A percentile compares a stretch with the other conserved stretches of the same genome.
Conservation (phyloP, 2,888 invertebrate genomes). For the Nymphalis polychloros region DNA sequence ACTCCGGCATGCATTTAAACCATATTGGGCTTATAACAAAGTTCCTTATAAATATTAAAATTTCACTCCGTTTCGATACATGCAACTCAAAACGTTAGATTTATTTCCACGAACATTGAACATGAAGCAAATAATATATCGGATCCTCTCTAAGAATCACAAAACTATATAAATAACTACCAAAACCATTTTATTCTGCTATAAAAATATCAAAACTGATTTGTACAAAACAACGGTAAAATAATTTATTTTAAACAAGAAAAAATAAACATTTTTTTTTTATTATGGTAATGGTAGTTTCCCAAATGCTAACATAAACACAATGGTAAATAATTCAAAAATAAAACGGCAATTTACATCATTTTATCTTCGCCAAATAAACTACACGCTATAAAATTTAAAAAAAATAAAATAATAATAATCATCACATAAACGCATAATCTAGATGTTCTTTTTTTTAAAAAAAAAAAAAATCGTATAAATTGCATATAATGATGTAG, state of each 20-base stretch:
- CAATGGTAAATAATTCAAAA: slow-evolving; percentile 32
- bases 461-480: slow-evolving; percentile 11
- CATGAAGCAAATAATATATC: neutral
- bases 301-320: slow-evolving; percentile 39
- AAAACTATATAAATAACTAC: slow-evolving; percentile 7
- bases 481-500: slow-evolving; percentile 20
- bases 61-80: neutral
- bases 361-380: slow-evolving; percentile 25
- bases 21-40: neutral
- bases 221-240: neutral
- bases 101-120: neutral
- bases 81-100: neutral
- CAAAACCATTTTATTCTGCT: slow-evolving; percentile 20
- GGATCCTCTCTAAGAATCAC: neutral
- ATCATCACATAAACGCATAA: slow-evolving; percentile 7
- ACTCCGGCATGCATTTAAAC: neutral
- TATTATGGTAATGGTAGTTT: slow-evolving; percentile 28
- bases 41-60: neutral
- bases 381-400: slow-evolving; percentile 26
- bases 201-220: neutral
- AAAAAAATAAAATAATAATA: slow-evolving; percentile 1
- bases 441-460: slow-evolving; percentile 3
- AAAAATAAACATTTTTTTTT: neutral
- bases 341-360: slow-evolving; percentile 24
- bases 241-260: neutral